These are phyloP conservation scores for Capitella teleta DNA, from an alignment of 1,140 invertebrate species.

Conservation along the genomic window DNA sequence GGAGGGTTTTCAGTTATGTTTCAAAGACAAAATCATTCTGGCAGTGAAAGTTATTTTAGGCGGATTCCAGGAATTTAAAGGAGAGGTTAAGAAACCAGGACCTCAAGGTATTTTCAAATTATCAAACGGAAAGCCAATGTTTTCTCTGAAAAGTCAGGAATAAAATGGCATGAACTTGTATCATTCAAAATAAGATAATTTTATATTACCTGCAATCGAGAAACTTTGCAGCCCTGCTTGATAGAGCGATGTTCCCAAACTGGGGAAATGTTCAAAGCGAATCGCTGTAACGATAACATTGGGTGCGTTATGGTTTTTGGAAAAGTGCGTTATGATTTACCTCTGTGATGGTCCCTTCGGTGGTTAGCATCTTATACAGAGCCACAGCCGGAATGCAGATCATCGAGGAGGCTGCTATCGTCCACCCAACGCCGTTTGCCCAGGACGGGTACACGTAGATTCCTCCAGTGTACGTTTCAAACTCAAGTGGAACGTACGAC, in stretches of 20 bases:
- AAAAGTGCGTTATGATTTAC: background rate
- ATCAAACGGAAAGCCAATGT: constrained; percentile 1
- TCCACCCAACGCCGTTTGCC: constrained; percentile 62
- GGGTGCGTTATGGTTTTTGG: background rate
- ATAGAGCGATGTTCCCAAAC: constrained; percentile 12
- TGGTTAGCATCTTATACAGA: constrained; percentile 33
- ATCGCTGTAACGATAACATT: constrained; percentile 6
- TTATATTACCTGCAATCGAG: constrained; percentile 13
- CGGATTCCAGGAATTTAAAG: too few relatives aligned
- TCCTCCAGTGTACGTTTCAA: constrained; percentile 38
- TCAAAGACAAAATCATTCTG: too few relatives aligned
- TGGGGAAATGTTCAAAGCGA: constrained; percentile 12
- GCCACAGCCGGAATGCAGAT: constrained; percentile 43
- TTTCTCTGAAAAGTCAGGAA: constrained; percentile 3
- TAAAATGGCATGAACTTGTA: background rate
- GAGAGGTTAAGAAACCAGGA: too few relatives aligned
- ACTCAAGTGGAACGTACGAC: constrained; percentile 55
- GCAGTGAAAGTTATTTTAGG: too few relatives aligned
- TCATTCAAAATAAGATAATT: background rate
- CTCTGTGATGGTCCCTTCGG: background rate
- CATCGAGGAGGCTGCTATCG: constrained; percentile 54
- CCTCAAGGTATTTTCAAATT: too few relatives aligned
- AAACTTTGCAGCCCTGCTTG: constrained; percentile 4
- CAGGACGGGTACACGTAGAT: constrained; percentile 59
- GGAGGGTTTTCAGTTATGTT: too few relatives aligned